Conservation (phyloP, 1,140 invertebrate species). For the Stratiolaelaps scimitus region DNA sequence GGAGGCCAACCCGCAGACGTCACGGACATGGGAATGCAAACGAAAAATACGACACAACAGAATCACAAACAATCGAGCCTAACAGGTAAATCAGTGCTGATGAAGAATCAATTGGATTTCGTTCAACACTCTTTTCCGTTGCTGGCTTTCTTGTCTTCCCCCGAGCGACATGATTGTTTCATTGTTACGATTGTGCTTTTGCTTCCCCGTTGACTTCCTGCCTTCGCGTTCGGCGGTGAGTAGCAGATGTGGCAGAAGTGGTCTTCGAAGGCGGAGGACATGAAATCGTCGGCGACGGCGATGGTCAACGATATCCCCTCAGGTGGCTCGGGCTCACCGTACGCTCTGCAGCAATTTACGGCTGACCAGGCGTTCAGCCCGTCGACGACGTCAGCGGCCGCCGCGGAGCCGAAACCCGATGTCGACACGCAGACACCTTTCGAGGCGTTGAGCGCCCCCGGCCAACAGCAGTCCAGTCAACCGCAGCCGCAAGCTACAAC, state of each 20-base stretch:
- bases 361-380: constrained; percentile 26
- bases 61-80: no score
- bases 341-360: constrained; percentile 22
- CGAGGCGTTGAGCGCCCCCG: background rate
- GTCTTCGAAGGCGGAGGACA: constrained; percentile 11
- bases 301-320: constrained; percentile 26
- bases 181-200: no score
- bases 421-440: constrained; percentile 11
- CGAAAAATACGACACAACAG: no score
- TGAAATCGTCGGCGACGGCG: constrained; percentile 20
- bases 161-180: no score
- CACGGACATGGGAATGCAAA: no score
- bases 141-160: no score
- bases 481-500: background rate
- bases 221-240: no score
- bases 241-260: constrained; percentile 27
- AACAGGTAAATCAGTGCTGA: no score
- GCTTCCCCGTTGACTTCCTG: no score
- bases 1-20: no score
- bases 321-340: constrained; percentile 10
- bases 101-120: no score
- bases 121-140: no score
- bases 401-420: constrained; percentile 21
- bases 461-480: constrained; percentile 2
- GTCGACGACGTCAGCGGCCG: constrained; percentile 6